These are phyloP conservation scores for Turritopsis dohrnii DNA, from an alignment of 30 jellyfish, hydroid and myxozoan genomes.

Conservation along the genomic window DNA sequence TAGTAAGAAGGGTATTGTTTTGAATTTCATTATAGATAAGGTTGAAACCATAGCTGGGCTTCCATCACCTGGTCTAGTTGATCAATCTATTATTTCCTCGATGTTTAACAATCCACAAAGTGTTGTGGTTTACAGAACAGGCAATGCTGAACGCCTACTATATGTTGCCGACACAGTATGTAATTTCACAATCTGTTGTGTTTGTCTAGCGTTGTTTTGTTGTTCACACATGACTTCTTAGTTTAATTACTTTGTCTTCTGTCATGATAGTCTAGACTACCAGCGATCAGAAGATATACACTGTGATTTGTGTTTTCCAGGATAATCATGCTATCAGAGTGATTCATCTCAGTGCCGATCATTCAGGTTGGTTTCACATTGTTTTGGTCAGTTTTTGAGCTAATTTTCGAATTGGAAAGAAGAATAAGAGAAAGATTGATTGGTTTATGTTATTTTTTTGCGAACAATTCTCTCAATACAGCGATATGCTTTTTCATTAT, in stretches of 20 bases:
- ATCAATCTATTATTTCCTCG: conserved; percentile 33
- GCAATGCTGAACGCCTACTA: conserved; percentile 19
- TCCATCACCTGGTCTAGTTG: conserved; percentile 31
- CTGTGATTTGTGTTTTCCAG: neutral
- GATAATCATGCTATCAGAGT: conserved; percentile 29
- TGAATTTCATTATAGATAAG: conserved; percentile 3
- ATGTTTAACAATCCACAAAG: conserved; percentile 37
- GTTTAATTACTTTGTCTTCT: too few species aligned
- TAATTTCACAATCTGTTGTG: neutral
- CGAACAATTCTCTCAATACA: neutral
- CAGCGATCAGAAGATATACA: too few species aligned
- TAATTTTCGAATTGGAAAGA: too few species aligned
- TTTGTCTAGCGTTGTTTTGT: too few species aligned
- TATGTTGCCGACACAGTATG: conserved; percentile 43
- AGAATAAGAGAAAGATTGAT: too few species aligned
- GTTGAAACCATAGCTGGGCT: conserved; percentile 38
- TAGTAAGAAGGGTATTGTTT: neutral
- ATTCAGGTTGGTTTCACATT: neutral
- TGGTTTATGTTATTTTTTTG: too few species aligned
- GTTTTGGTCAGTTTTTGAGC: neutral
- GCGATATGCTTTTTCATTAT: too few species aligned
- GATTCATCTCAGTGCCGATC: conserved; percentile 6
- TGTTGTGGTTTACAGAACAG: conserved; percentile 25
- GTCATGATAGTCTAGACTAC: too few species aligned
- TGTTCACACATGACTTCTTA: too few species aligned